These are phyloP conservation scores for Hydriomena furcata DNA, from an alignment of 2,888 invertebrate genomes.

Conservation along the genomic window DNA sequence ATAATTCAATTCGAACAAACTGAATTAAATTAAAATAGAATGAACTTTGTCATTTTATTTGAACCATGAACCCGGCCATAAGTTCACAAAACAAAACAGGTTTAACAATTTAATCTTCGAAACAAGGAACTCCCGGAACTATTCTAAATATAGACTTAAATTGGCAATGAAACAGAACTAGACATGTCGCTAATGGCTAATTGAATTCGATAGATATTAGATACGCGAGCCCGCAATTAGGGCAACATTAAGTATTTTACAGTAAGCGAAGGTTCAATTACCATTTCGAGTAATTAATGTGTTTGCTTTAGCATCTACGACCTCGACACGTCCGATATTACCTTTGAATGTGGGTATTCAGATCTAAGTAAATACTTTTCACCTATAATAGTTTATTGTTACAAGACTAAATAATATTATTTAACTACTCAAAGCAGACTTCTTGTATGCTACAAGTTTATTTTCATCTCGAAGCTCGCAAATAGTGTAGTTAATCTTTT, in stretches of 20 bases:
- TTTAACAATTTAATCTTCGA: not conserved
- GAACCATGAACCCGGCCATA: no score
- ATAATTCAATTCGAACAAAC: no score
- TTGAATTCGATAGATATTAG: conserved; percentile 1
- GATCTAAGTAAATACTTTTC: not conserved
- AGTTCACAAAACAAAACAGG: no score
- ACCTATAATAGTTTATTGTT: no score
- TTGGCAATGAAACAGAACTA: conserved; percentile 11
- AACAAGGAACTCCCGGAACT: not conserved
- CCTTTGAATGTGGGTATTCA: not conserved
- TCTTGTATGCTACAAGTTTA: no score
- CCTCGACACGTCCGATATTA: conserved; percentile 13
- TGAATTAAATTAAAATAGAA: no score
- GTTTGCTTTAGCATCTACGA: conserved; percentile 14
- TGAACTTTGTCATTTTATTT: no score
- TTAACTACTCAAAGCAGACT: no score
- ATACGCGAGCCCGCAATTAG: conserved; percentile 26
- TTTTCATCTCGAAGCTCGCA: no score
- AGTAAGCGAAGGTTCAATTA: conserved; percentile 20
- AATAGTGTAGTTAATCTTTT: no score
- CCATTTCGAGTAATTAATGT: conserved; percentile 18
- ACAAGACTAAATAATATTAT: not conserved
- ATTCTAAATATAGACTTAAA: not conserved
- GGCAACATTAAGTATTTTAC: conserved; percentile 15
- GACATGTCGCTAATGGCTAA: conserved; percentile 21